These are phyloP conservation scores for Eurois occulta DNA, from an alignment of 2,888 invertebrate species.

Conservation along the genomic window DNA sequence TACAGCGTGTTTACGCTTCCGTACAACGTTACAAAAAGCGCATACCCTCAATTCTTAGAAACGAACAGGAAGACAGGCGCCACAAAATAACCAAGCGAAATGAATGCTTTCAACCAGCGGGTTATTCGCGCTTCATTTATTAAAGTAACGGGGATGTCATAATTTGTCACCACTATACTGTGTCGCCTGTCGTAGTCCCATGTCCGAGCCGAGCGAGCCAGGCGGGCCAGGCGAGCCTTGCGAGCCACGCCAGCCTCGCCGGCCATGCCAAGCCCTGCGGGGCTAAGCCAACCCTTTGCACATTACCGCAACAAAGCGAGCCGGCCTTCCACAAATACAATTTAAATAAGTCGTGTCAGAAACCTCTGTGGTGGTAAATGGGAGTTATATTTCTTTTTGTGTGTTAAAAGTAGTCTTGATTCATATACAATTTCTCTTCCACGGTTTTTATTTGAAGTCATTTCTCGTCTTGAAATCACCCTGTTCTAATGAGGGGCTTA, in stretches of 20 bases:
- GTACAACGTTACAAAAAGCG: background rate
- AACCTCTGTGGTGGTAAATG: conserved; percentile 49
- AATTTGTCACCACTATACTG: conserved; percentile 40
- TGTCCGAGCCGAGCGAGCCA: background rate
- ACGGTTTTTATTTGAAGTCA: conserved; percentile 31
- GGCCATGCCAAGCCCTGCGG: conserved; percentile 15
- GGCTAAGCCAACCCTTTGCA: conserved; percentile 37
- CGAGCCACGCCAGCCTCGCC: background rate
- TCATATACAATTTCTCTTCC: conserved; percentile 36
- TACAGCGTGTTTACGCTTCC: background rate
- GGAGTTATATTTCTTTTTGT: conserved; percentile 45
- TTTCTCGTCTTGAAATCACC: conserved; percentile 34
- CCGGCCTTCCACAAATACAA: conserved; percentile 56
- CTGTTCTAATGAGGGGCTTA: conserved; percentile 61
- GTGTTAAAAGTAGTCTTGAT: conserved; percentile 40
- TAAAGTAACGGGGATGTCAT: conserved; percentile 35
- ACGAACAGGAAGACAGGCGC: background rate
- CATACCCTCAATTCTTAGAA: background rate
- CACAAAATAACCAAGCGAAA: background rate
- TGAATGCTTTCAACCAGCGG: conserved; percentile 8
- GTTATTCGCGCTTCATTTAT: conserved; percentile 28
- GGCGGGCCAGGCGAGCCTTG: background rate
- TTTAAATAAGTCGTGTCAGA: conserved; percentile 52
- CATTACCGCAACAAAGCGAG: conserved; percentile 52
- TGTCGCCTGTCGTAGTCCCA: background rate